A percentile compares a stretch with the other conserved stretches of the same genome.
Conservation (phyloP, 2,113 vertebrate species). For the Erythrocebus patas region DNA sequence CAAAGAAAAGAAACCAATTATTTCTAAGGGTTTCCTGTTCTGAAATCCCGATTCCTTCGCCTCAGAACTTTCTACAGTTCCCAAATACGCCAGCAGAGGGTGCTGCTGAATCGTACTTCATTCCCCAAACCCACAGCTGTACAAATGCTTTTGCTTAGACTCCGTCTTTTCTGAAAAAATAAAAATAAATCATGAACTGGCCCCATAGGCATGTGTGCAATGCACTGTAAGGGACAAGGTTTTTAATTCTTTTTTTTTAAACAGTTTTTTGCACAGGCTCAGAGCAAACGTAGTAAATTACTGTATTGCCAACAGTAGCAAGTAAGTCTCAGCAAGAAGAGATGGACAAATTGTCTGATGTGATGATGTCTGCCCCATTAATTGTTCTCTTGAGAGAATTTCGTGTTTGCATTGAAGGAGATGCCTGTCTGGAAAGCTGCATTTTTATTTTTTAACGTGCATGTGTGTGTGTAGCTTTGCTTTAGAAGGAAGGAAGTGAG, state of each 20-base stretch:
- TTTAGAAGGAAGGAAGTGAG: neutral
- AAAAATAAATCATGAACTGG: neutral
- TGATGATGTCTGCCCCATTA: neutral
- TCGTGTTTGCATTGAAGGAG: neutral
- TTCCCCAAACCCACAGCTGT: neutral
- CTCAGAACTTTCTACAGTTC: neutral
- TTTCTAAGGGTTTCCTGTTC: neutral
- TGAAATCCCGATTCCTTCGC: neutral
- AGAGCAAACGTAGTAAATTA: neutral
- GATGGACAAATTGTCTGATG: neutral
- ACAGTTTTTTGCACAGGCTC: neutral
- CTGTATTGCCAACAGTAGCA: neutral
- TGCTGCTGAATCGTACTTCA: slow-evolving; percentile 22
- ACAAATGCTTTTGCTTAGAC: neutral
- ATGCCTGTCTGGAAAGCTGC: neutral
- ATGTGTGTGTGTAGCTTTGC: neutral
- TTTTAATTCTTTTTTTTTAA: neutral
- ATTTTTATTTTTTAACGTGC: neutral
- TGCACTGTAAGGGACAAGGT: neutral
- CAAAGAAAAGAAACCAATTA: neutral
- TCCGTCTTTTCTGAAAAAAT: neutral
- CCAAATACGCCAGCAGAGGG: neutral
- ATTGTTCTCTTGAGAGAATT: neutral
- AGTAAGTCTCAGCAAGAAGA: neutral
- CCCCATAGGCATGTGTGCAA: neutral